Conservation (phyloP, 2,888 invertebrate species). For the Choreutis nemorana region DNA sequence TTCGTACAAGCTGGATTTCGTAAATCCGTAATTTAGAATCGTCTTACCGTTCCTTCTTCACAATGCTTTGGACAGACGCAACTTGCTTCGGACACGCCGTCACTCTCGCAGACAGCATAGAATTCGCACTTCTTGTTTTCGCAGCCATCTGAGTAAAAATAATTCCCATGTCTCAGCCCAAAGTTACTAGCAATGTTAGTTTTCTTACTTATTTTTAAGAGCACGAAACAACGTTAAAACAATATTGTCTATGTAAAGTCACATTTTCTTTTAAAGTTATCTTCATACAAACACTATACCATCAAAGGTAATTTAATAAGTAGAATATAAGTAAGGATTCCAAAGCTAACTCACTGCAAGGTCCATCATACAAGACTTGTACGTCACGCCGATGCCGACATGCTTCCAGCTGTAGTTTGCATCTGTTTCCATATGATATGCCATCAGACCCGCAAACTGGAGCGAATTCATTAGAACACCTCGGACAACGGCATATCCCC, state of each 20-base stretch:
- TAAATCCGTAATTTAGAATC: too few species aligned
- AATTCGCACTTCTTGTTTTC: conserved; percentile 81
- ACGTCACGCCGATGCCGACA: conserved; percentile 80
- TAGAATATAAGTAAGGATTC: too few species aligned
- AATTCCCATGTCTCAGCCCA: too few species aligned
- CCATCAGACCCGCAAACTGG: conserved; percentile 87
- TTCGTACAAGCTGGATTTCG: too few species aligned
- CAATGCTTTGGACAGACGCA: conserved; percentile 72
- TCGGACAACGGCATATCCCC: conserved; percentile 85
- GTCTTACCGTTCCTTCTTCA: conserved; percentile 59
- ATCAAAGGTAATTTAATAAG: too few species aligned
- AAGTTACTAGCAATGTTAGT: too few species aligned
- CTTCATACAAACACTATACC: too few species aligned
- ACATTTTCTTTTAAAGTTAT: too few species aligned
- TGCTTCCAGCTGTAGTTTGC: conserved; percentile 81
- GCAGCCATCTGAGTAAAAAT: conserved; percentile 73
- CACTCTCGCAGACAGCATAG: conserved; percentile 78
- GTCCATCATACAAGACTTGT: conserved; percentile 79
- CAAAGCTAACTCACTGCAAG: conserved; percentile 78
- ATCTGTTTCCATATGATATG: conserved; percentile 83
- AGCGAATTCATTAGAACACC: conserved; percentile 83
- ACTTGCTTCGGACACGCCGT: conserved; percentile 63
- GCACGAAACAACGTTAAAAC: too few species aligned
- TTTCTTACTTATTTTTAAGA: too few species aligned
- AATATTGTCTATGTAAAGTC: too few species aligned